phyloP scores from a whole-genome alignment of 2,113 vertebrate species.

The Heterocephalus glaber region DNA sequence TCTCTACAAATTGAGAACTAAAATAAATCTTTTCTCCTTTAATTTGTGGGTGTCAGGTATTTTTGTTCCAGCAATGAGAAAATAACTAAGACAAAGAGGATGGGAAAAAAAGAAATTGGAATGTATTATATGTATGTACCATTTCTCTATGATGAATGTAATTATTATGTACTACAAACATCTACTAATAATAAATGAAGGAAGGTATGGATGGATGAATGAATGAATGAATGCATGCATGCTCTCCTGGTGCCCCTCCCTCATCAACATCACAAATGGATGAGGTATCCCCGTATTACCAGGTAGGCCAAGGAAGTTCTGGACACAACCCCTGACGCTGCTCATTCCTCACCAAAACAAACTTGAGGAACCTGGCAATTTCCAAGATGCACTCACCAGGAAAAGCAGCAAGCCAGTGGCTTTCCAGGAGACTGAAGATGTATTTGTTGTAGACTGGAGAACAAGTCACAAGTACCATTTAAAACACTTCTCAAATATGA shows the following conservation, averaged over 20 bases:
- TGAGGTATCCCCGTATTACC: not conserved
- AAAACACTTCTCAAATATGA: not conserved
- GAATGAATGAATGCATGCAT: not conserved
- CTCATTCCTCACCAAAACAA: not conserved
- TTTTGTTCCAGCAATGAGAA: not conserved
- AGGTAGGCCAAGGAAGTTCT: rapidly evolving
- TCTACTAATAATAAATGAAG: not conserved
- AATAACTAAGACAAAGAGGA: not conserved
- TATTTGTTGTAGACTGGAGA: not conserved
- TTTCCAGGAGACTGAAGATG: not conserved
- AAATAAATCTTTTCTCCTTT: not conserved
- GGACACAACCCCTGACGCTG: rapidly evolving
- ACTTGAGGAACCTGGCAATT: not conserved
- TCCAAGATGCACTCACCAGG: not conserved
- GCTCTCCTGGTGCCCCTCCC: not conserved
- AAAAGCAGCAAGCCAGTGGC: not conserved
- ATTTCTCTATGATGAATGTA: not conserved
- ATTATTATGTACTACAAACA: not conserved
- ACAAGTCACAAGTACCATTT: not conserved
- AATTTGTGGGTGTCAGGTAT: not conserved
- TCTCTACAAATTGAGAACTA: not conserved
- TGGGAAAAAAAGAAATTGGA: not conserved
- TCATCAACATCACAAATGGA: not conserved
- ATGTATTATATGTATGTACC: not conserved
- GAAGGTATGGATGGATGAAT: not conserved